Evolutionary conservation across 2,797 vertebrate species (phyloP), one percentile per base, ranked within the genome.

Genomic region (Sternarchorhynchus goeldii): DNA sequence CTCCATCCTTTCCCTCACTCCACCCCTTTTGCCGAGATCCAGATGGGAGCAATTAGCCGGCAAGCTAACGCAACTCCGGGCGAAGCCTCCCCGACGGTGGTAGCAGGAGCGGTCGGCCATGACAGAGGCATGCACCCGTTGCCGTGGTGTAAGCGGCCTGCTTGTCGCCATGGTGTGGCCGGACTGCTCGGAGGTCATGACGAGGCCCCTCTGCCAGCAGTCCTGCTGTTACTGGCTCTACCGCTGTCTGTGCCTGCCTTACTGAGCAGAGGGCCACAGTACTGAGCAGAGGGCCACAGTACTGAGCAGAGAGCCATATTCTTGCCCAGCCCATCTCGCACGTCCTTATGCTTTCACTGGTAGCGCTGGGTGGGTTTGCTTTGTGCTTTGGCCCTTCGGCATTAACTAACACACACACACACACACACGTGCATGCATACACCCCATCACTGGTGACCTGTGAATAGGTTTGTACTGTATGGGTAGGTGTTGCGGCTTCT

Each of bases 21-120:
- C 4, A 36, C 34, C 34, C 34, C 6, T 32, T 66, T 72, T 3
- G 6, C 5, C 6, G 25, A 73, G 56, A 63, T 83, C 79, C 79
- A 78, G 79, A 84, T 84, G 74, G 65, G 50, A 79, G 57, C 69
- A 73, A 84, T 81, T 77, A 81, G 73, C 17, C 59, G 2, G 39
- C 81, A 63, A 77, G 77, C 77, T 79, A 83, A 70, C 50, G 68
- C 67, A 8, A 72, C 79, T 75, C 76, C 18, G 55, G 77, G 74
- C 80, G 60, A 69, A 55, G 31, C 55, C 34, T 81, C 78, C 34
- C 68, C 82, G 66, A 67, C 50, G 77, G 70, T 73, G 74, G 69
- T 63, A 74, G 70, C 76, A 77, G 69, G 68, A 74, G 73, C 34
- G 4, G 4, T 36, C 34, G 34, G 4, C 34, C 34, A 4, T 36